A percentile compares a stretch with the other conserved stretches of the same genome.
phyloP scores from a whole-genome alignment of 2,888 invertebrate species.

The Ischnura elegans region DNA sequence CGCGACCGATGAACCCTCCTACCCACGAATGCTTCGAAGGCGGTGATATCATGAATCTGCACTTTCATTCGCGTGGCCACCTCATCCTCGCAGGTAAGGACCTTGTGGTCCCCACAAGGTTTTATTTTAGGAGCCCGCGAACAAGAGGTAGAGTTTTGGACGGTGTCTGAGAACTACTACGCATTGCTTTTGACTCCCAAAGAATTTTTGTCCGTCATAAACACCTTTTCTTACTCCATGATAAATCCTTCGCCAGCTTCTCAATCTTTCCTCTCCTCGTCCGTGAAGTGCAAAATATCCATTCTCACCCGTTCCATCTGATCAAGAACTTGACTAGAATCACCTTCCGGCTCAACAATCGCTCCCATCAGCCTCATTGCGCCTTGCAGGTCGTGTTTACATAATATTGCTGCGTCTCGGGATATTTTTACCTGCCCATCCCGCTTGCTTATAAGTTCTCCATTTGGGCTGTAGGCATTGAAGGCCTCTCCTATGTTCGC shows the following conservation, averaged over 20 bases:
- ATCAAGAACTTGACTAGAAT: no score
- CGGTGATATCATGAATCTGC: background rate
- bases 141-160: background rate
- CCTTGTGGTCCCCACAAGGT: background rate
- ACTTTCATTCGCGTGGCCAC: background rate
- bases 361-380: no score
- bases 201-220: background rate
- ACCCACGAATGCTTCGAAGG: background rate
- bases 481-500: no score
- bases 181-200: background rate
- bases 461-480: no score
- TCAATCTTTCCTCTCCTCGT: background rate
- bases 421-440: no score
- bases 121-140: background rate
- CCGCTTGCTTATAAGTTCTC: no score
- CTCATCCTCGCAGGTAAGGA: background rate
- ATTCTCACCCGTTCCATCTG: background rate
- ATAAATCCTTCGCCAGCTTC: background rate
- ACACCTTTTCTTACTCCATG: background rate
- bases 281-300: background rate
- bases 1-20: background rate
- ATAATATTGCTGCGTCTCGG: no score
- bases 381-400: no score
- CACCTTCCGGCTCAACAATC: no score
- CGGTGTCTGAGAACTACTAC: background rate